A percentile compares a stretch with the other conserved stretches of the same genome.
phyloP scores from a whole-genome alignment of 2,888 invertebrate genomes.

The Lasius fuliginosus region DNA sequence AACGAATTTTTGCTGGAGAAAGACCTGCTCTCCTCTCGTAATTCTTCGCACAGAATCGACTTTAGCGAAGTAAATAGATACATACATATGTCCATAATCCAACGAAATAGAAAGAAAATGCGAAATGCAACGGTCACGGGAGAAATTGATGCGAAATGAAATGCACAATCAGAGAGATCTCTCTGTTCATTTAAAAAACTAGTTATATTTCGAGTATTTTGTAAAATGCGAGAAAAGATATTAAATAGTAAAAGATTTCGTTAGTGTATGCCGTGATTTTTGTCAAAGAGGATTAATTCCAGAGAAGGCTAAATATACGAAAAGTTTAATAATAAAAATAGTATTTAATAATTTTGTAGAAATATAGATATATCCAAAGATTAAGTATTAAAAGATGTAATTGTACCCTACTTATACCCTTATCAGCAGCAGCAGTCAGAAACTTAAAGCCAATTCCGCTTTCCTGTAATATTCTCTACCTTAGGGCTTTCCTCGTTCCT shows the following conservation, averaged over 20 bases:
- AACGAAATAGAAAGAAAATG: neutral
- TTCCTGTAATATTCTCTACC: neutral
- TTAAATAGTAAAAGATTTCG: neutral
- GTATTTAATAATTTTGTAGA: constrained; percentile 1
- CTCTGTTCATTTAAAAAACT: neutral
- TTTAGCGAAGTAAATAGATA: neutral
- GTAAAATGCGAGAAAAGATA: neutral
- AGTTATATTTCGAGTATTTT: neutral
- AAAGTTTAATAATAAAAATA: constrained; percentile 4
- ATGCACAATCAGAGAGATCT: constrained; percentile 10
- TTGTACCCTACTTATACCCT: neutral
- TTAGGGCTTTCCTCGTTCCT: neutral
- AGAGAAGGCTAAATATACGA: neutral
- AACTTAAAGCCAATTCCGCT: neutral
- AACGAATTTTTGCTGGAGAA: neutral
- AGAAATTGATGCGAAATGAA: neutral
- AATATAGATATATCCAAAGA: neutral
- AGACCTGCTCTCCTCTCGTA: neutral
- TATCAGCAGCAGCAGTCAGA: neutral
- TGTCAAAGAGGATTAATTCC: neutral
- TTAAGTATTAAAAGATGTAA: neutral
- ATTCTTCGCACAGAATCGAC: neutral
- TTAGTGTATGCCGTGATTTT: neutral
- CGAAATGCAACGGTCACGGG: neutral
- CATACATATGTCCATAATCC: neutral